phyloP scores from a whole-genome alignment of 2,888 invertebrate genomes.

The Stenchaetothrips biformis region DNA sequence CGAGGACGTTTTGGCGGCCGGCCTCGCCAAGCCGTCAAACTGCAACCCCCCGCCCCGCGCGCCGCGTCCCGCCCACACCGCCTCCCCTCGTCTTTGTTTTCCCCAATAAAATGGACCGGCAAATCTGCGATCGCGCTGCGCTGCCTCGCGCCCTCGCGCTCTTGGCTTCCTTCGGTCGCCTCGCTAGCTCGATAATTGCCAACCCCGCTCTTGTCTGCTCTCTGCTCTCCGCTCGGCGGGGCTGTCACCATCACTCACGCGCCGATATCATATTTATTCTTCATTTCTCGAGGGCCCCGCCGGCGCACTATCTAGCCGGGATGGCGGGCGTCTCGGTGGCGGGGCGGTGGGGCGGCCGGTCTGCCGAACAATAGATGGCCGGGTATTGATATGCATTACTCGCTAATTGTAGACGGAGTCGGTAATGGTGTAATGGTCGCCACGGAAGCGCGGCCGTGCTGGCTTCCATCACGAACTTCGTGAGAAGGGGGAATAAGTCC shows the following conservation, averaged over 20 bases:
- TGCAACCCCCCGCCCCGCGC: background rate
- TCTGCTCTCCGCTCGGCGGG: background rate
- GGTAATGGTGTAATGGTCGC: conserved; percentile 22
- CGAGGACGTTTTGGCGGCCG: background rate
- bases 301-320: too few species aligned
- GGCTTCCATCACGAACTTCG: conserved; percentile 19
- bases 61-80: background rate
- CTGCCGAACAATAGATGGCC: conserved; percentile 22
- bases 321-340: background rate
- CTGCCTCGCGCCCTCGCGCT: background rate
- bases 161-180: background rate
- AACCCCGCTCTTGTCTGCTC: background rate
- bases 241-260: background rate
- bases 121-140: conserved; percentile 14
- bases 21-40: background rate
- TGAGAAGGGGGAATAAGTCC: conserved; percentile 14
- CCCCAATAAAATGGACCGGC: conserved; percentile 20
- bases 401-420: conserved; percentile 5
- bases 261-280: conserved; percentile 18
- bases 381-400: conserved; percentile 25
- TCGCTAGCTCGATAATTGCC: background rate
- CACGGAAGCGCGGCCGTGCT: background rate
- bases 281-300: background rate
- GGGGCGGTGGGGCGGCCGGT: background rate
- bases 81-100: conserved; percentile 15